A percentile compares a stretch with the other conserved stretches of the same genome.
phyloP scores from a whole-genome alignment of 2,797 vertebrate species.

The Clarias fuscus region DNA sequence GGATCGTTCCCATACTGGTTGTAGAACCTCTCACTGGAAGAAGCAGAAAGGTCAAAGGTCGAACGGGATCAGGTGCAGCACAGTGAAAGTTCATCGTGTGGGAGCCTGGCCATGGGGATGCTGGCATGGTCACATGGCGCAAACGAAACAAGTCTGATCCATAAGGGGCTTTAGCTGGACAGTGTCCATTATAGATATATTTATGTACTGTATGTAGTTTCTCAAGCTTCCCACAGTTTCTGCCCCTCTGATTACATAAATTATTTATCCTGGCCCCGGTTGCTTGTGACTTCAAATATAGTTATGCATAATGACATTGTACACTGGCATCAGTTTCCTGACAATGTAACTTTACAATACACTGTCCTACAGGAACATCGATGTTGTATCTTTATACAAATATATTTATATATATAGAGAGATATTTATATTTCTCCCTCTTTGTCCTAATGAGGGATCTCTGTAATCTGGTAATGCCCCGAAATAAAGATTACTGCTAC shows the following conservation, averaged over 20 bases:
- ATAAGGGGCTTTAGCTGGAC: conserved; percentile 10
- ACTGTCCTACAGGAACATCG: conserved; percentile 39
- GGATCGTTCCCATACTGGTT: conserved; percentile 50
- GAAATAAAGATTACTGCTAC: conserved; percentile 77
- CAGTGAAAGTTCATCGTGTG: conserved; percentile 68
- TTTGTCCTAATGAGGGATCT: conserved; percentile 65
- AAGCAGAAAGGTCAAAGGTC: conserved; percentile 65
- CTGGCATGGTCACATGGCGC: conserved; percentile 62
- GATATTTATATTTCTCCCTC: conserved; percentile 58
- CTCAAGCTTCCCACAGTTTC: neutral
- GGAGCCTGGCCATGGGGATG: conserved; percentile 56
- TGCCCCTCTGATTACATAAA: conserved; percentile 50
- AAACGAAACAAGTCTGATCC: conserved; percentile 53
- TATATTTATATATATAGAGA: conserved; percentile 47
- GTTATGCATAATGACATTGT: conserved; percentile 75
- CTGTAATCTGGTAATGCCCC: conserved; percentile 73
- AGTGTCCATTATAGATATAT: conserved; percentile 28
- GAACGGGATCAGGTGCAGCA: conserved; percentile 67
- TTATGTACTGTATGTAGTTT: neutral
- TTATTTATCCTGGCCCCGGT: conserved; percentile 49
- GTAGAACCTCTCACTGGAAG: conserved; percentile 70
- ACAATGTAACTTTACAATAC: conserved; percentile 61
- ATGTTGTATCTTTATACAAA: conserved; percentile 68
- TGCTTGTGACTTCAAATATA: conserved; percentile 63
- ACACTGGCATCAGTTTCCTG: conserved; percentile 63